A percentile compares a stretch with the other conserved stretches of the same genome.
These are phyloP conservation scores for Erethizon dorsatum DNA, from an alignment of 2,797 vertebrate genomes.

Conservation along the genomic window DNA sequence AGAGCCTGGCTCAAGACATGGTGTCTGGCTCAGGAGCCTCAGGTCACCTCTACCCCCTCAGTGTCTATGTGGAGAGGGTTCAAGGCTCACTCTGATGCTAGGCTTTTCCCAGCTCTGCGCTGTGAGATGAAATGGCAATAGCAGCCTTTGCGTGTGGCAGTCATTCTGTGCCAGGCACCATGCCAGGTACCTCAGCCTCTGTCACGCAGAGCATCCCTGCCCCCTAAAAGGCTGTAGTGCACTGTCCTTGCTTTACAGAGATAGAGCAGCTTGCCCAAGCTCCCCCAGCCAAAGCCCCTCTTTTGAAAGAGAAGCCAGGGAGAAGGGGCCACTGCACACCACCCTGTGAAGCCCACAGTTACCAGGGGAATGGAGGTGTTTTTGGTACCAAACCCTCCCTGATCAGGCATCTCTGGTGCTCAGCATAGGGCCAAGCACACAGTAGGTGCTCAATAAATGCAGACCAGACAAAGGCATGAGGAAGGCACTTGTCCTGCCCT, in stretches of 20 bases:
- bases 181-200: neutral
- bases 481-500: neutral
- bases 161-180: neutral
- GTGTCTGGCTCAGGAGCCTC: slow-evolving; percentile 70
- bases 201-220: neutral
- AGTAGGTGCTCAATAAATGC: neutral
- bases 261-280: neutral
- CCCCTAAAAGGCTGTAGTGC: neutral
- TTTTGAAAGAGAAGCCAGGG: neutral
- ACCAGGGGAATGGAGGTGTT: neutral
- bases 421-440: neutral
- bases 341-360: neutral
- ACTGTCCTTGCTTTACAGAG: neutral
- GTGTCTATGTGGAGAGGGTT: neutral
- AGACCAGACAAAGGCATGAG: neutral
- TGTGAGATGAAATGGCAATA: neutral
- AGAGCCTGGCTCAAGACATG: slow-evolving; percentile 28
- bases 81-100: neutral
- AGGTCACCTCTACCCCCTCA: slow-evolving; percentile 32
- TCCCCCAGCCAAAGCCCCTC: neutral
- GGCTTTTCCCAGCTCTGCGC: slow-evolving; percentile 18
- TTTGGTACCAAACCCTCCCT: neutral
- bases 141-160: neutral
- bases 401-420: neutral
- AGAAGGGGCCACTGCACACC: neutral